These are phyloP conservation scores for Oreonectes daqikongensis DNA, from an alignment of 2,797 vertebrate genomes.

Conservation along the genomic window DNA sequence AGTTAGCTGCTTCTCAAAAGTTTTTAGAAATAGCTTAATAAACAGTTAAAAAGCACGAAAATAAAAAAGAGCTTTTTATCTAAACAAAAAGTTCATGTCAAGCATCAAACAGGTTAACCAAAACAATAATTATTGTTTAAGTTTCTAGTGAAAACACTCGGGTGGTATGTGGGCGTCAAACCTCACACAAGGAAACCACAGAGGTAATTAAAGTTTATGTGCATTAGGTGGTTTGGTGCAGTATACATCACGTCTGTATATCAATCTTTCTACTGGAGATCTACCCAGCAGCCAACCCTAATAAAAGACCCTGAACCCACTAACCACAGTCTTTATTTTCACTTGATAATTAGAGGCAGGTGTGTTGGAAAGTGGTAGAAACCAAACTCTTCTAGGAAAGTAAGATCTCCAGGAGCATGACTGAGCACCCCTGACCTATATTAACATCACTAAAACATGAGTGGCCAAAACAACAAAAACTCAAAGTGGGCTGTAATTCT, in stretches of 20 bases:
- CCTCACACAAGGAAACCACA: constrained; percentile 45
- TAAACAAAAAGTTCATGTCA: too few relatives aligned
- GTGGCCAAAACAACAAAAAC: constrained; percentile 39
- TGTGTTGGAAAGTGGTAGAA: background rate
- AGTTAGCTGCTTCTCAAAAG: background rate
- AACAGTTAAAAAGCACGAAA: too few relatives aligned
- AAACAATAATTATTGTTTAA: constrained; percentile 39
- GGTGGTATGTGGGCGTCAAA: constrained; percentile 20
- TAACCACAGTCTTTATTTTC: constrained; percentile 5
- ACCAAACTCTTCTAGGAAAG: background rate
- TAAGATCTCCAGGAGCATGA: background rate
- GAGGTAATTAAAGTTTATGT: constrained; percentile 46
- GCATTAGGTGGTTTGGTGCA: constrained; percentile 43
- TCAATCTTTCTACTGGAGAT: constrained; percentile 23
- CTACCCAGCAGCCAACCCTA: background rate
- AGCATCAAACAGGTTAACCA: background rate
- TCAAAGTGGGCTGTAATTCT: constrained; percentile 22
- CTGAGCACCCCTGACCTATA: background rate
- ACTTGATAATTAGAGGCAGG: background rate
- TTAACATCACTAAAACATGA: background rate
- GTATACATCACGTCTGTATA: constrained; percentile 43
- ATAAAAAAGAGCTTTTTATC: too few relatives aligned
- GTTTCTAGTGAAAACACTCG: constrained; percentile 36
- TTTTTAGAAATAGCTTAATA: background rate
- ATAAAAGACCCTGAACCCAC: background rate